Evolutionary conservation across 1,140 invertebrate species (phyloP).

Genomic region (Dysdera silvatica): DNA sequence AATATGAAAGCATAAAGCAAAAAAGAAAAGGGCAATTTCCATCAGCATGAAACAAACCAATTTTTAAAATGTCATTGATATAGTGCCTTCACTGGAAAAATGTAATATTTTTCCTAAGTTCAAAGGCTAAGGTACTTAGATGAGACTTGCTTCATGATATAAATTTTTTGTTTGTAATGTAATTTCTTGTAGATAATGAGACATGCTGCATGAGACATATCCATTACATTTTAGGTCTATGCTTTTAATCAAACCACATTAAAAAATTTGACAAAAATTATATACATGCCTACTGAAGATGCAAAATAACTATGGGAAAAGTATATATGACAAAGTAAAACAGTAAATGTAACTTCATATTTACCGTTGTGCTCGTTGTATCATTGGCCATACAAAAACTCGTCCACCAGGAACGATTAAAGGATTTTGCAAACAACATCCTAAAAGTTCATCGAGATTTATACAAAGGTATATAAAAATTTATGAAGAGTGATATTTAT

Average conservation of each 20-base stretch:
- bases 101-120: too few relatives aligned
- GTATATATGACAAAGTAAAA: neutral
- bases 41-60: too few relatives aligned
- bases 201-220: neutral
- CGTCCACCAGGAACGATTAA: constrained; percentile 88
- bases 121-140: too few relatives aligned
- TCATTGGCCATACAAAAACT: constrained; percentile 91
- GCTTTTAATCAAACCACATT: neutral
- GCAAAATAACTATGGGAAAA: neutral
- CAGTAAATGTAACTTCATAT: constrained; percentile 8
- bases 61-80: too few relatives aligned
- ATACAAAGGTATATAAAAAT: too few relatives aligned
- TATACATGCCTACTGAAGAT: neutral
- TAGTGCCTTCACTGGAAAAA: too few relatives aligned
- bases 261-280: neutral
- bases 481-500: too few relatives aligned
- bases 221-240: neutral
- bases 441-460: too few relatives aligned
- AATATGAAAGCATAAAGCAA: too few relatives aligned
- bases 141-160: too few relatives aligned
- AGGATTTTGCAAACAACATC: constrained; percentile 85
- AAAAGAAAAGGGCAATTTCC: too few relatives aligned
- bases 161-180: neutral
- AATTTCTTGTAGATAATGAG: neutral
- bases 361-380: constrained; percentile 90